Conservation (phyloP, 2,797 vertebrate species). For the Ctenopoma kingsleyae region DNA sequence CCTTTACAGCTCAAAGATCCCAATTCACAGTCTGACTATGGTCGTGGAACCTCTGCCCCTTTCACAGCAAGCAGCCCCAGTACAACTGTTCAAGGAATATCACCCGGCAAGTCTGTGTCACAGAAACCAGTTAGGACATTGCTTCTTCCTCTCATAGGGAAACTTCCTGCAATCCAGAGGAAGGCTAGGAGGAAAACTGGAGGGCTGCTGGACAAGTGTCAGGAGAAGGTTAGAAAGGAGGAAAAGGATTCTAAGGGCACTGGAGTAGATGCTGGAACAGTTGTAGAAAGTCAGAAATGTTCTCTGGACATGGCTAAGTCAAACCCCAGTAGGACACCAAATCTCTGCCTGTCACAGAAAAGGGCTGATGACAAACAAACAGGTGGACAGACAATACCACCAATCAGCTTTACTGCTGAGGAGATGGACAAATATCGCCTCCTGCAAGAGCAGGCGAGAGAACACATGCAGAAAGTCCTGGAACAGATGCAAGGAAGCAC, state of each 20-base stretch:
- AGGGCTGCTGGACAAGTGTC: constrained; percentile 65
- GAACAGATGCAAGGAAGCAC: constrained; percentile 85
- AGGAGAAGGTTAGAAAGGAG: constrained; percentile 61
- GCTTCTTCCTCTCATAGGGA: constrained; percentile 84
- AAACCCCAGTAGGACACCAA: constrained; percentile 63
- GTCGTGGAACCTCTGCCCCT: constrained; percentile 4
- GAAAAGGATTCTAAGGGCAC: constrained; percentile 53
- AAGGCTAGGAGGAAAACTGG: constrained; percentile 71
- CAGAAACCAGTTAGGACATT: constrained; percentile 69
- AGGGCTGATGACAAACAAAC: constrained; percentile 68
- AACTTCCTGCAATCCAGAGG: constrained; percentile 83
- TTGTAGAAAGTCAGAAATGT: constrained; percentile 34
- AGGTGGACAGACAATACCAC: constrained; percentile 84
- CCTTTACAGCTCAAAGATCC: constrained; percentile 31
- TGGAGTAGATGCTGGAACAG: constrained; percentile 15
- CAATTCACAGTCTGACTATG: constrained; percentile 31
- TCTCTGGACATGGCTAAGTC: constrained; percentile 71
- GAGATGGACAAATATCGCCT: constrained; percentile 96
- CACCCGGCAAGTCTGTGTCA: constrained; percentile 38
- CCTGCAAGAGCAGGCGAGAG: constrained; percentile 95
- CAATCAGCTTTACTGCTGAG: constrained; percentile 94
- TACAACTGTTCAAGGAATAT: constrained; percentile 20
- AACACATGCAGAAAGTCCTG: constrained; percentile 96
- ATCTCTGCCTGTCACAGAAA: constrained; percentile 51
- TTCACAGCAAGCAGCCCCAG: constrained; percentile 50